These are phyloP conservation scores for Elachura formosa DNA, from an alignment of 2,113 vertebrate genomes.

Conservation along the genomic window DNA sequence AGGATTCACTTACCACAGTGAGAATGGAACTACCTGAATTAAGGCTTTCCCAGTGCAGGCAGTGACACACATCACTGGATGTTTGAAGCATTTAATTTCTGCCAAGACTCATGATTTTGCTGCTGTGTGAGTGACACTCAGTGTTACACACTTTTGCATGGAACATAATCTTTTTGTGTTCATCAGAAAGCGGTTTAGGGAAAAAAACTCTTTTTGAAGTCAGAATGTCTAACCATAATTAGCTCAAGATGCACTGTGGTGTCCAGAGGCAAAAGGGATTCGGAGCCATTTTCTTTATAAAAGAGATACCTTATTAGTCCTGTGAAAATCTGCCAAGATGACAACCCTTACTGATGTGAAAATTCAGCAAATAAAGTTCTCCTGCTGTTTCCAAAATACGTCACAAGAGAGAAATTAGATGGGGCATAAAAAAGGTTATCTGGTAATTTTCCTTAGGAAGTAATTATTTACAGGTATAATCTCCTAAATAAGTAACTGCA, in stretches of 20 bases:
- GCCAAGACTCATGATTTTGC: neutral
- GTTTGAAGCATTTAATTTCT: neutral
- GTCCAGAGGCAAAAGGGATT: neutral
- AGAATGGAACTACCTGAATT: neutral
- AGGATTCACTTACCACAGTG: neutral
- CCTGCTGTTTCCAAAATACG: neutral
- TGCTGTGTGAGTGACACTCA: neutral
- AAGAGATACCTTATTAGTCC: neutral
- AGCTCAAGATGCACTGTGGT: neutral
- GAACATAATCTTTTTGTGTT: neutral
- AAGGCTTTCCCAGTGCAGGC: neutral
- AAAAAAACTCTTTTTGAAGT: neutral
- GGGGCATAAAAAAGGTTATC: fast-evolving
- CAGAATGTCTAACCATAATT: neutral
- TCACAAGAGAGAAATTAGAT: neutral
- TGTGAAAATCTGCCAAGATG: neutral
- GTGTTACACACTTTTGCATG: neutral
- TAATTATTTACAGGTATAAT: neutral
- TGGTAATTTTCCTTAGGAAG: neutral
- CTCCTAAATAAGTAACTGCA: neutral
- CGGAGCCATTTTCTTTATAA: neutral
- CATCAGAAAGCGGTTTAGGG: neutral
- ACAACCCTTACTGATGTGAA: neutral
- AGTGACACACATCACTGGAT: neutral
- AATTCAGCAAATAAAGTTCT: neutral